Evolutionary conservation across 2,888 invertebrate genomes (phyloP).

Genomic region (Rhodophaea formosa): DNA sequence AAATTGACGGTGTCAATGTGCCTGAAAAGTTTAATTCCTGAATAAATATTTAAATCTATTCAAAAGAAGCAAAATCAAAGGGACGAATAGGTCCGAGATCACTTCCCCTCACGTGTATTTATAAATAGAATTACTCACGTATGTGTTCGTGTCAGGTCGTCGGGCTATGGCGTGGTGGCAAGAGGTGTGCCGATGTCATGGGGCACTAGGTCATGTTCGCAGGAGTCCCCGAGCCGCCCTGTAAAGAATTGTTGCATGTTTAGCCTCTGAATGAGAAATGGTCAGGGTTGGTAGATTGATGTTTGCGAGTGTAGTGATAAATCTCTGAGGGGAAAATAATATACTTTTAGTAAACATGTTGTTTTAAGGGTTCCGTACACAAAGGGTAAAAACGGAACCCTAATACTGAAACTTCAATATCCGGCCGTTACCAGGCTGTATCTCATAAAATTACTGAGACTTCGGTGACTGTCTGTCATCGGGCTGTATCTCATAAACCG

Average conservation of each 20-base stretch:
- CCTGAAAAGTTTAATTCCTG: no score
- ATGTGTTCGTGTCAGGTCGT: constrained; percentile 64
- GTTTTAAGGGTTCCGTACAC: no score
- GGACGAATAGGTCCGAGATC: neutral
- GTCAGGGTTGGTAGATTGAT: neutral
- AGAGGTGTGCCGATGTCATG: constrained; percentile 67
- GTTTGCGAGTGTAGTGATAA: no score
- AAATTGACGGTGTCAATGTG: no score
- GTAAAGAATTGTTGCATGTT: constrained; percentile 23
- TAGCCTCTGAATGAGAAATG: neutral
- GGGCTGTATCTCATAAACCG: no score
- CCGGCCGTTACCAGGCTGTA: no score
- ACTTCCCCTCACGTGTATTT: neutral
- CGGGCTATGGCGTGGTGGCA: constrained; percentile 49
- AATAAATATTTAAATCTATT: neutral
- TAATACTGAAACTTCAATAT: no score
- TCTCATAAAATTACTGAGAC: no score
- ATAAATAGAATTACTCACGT: constrained; percentile 47
- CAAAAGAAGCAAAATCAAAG: neutral
- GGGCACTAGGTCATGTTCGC: constrained; percentile 76
- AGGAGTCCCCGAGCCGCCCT: constrained; percentile 55
- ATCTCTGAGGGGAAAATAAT: no score
- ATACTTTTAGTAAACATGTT: no score
- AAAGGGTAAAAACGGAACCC: no score
- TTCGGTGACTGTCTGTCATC: no score